These are phyloP conservation scores for Griposia aprilina DNA, from an alignment of 2,888 invertebrate species.

Conservation along the genomic window DNA sequence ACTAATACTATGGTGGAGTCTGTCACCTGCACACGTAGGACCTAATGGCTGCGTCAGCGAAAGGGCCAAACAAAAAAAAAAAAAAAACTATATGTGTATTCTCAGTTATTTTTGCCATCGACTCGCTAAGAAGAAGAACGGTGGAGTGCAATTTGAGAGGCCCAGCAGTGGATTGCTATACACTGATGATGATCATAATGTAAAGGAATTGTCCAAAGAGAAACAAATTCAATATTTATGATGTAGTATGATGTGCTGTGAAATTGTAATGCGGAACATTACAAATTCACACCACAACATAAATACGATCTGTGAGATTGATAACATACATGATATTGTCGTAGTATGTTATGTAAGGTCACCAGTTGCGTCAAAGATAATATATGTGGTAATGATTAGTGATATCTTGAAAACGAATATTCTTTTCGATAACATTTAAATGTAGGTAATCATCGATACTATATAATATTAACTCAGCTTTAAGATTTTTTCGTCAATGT, in stretches of 20 bases:
- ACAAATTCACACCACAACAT: too few species aligned
- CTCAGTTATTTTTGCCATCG: too few species aligned
- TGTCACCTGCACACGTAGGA: too few species aligned
- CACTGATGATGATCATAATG: neutral
- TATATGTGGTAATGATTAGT: neutral
- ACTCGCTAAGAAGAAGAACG: too few species aligned
- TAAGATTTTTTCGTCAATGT: neutral
- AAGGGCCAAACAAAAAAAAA: too few species aligned
- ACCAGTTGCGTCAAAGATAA: slow-evolving; percentile 35
- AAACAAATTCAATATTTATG: neutral
- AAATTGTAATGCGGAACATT: slow-evolving; percentile 18
- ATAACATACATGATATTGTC: slow-evolving; percentile 38
- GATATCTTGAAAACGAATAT: slow-evolving; percentile 5
- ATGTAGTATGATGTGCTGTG: neutral
- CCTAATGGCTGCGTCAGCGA: too few species aligned
- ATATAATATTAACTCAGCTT: neutral
- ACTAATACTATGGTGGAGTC: neutral
- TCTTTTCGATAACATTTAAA: slow-evolving; percentile 22
- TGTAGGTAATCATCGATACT: neutral
- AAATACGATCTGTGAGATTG: slow-evolving; percentile 8
- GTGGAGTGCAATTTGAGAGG: too few species aligned
- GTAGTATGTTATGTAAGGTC: slow-evolving; percentile 6
- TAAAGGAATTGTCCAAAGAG: neutral
- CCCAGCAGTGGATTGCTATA: too few species aligned
- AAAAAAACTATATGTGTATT: too few species aligned